Base-by-base conservation (phyloP, 2,888 invertebrate species). In the Cerastis leucographa region DNA sequence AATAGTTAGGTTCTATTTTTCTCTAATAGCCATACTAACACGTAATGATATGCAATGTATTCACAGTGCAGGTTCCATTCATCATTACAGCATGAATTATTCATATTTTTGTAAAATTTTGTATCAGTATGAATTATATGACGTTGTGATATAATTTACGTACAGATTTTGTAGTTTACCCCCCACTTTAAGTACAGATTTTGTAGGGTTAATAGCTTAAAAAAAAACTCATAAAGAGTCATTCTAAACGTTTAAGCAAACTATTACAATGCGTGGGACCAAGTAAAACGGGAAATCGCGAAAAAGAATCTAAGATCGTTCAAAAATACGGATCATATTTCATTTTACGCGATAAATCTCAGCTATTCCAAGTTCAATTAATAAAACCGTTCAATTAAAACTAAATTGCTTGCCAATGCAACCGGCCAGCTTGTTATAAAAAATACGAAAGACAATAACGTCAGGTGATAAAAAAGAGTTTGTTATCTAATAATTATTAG, bases 401-500 rank as follows among this genome's bases (percentile, higher is more conserved):
- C 54, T 46, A 65, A 71, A 70, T 80, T 44, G 19, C 62, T 35
- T 71, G 73, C 40, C 68, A 49, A 40, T 64, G 64, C 40, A 70
- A 71, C 71, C 6, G n/a, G 62, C 71, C 35, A 42, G 59, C 65
- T 59, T 17, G 51, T 72, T 74, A 66, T 72, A 81, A 71, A 81
- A 69, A 51, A 6, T 74, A 59, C 65, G 22, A 82, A 85, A 84
- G 86, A 84, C 86, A 84, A 84, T 70, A 82, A 72, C 59, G 54
- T 64, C 44, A 44, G 71, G 66, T 54, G 78, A 78, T 83, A 67
- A 82, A 86, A 85, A 83, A 80, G 51, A 86, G 76, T 86, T 71
- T 61, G 83, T 76, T 84, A 83, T 84, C 84, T 76, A 84, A 82
- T 86, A 76, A 80, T 83, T 66, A 85, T 85, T 87, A 83, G 87